Evolutionary conservation across 2,888 invertebrate species (phyloP).

Genomic region (Lasius fuliginosus): DNA sequence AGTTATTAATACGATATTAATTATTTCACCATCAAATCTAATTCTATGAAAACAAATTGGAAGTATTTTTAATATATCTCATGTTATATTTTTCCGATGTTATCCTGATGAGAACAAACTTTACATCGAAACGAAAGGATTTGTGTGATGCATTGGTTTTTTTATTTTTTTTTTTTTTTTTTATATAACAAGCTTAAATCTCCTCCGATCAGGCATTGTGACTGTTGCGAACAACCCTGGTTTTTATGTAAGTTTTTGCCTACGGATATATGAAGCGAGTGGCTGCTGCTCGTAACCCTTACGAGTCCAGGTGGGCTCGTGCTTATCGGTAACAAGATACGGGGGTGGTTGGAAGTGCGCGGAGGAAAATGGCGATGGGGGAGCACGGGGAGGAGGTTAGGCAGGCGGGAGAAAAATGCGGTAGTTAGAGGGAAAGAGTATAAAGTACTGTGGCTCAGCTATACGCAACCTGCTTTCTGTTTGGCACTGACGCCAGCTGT

Average conservation of each 20-base stretch:
- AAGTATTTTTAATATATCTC: neutral
- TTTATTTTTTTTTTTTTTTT: neutral
- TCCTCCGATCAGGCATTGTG: slow-evolving; percentile 26
- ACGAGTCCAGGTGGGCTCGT: slow-evolving; percentile 78
- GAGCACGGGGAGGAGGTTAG: slow-evolving; percentile 18
- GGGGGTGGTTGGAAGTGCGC: slow-evolving; percentile 66
- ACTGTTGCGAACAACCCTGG: neutral
- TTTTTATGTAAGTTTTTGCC: slow-evolving; percentile 42
- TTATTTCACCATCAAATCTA: neutral
- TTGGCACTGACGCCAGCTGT: slow-evolving; percentile 82
- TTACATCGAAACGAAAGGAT: neutral
- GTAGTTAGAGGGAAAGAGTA: slow-evolving; percentile 61
- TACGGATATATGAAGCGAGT: slow-evolving; percentile 26
- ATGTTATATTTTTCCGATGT: neutral
- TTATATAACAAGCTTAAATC: neutral
- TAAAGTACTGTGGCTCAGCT: slow-evolving; percentile 65
- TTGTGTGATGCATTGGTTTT: neutral
- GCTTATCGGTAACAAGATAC: slow-evolving; percentile 78
- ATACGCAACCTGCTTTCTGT: slow-evolving; percentile 82
- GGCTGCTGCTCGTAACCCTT: slow-evolving; percentile 73
- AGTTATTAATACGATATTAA: neutral
- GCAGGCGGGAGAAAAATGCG: slow-evolving; percentile 50
- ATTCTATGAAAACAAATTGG: neutral
- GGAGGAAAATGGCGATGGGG: slow-evolving; percentile 60
- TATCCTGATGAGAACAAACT: neutral